A percentile compares a stretch with the other conserved stretches of the same genome.
Evolutionary conservation across 2,888 invertebrate species (phyloP).

Genomic region (Drosophila borealis): DNA sequence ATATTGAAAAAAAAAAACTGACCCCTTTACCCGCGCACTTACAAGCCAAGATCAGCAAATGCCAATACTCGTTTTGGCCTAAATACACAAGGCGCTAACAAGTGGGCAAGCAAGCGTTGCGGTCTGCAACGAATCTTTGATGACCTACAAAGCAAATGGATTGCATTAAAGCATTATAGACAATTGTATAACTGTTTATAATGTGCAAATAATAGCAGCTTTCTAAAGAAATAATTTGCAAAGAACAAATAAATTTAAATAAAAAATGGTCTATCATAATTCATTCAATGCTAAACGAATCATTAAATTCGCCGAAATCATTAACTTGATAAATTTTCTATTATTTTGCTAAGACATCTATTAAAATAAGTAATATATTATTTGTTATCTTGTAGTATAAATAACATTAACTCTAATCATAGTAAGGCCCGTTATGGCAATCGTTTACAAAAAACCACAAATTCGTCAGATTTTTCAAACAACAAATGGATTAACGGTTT

Average conservation of each 20-base stretch:
- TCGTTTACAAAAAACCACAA: not conserved
- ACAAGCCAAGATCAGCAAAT: conserved; percentile 50
- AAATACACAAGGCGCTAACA: conserved; percentile 70
- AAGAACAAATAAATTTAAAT: not conserved
- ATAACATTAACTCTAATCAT: not conserved
- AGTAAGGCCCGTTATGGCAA: not conserved
- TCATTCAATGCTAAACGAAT: not conserved
- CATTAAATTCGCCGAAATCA: no score
- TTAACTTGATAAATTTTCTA: no score
- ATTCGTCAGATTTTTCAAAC: not conserved
- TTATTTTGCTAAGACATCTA: no score
- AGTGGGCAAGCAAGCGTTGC: conserved; percentile 43
- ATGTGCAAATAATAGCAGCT: no score
- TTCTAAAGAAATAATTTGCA: no score
- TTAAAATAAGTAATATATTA: no score
- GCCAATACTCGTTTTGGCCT: conserved; percentile 72
- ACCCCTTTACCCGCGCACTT: not conserved
- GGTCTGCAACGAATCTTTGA: conserved; percentile 51
- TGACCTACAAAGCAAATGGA: conserved; percentile 48
- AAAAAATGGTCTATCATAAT: not conserved
- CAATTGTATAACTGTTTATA: not conserved
- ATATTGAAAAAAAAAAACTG: conserved; percentile 6
- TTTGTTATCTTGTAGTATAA: no score
- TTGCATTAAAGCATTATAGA: conserved; percentile 1
- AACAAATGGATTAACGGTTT: conserved; percentile 12